These are phyloP conservation scores for Erebia aethiops DNA, from an alignment of 2,888 invertebrate species.

Conservation along the genomic window DNA sequence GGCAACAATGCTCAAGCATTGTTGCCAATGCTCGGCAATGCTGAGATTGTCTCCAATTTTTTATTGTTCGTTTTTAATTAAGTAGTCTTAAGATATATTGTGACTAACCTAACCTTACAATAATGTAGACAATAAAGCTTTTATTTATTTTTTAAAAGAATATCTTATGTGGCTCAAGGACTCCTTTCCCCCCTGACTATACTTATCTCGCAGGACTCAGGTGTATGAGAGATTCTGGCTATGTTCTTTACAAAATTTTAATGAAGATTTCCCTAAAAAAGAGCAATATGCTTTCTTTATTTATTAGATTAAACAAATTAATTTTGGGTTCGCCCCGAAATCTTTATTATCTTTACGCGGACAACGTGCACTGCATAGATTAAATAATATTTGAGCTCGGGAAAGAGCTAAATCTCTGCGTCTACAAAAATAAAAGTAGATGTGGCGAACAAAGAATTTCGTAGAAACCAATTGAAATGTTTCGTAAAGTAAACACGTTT, in stretches of 20 bases:
- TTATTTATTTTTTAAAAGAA: too few relatives aligned
- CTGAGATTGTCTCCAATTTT: too few relatives aligned
- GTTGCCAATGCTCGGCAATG: too few relatives aligned
- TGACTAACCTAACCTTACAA: too few relatives aligned
- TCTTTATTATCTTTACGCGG: slow-evolving; percentile 14
- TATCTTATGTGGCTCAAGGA: too few relatives aligned
- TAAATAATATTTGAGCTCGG: slow-evolving; percentile 3
- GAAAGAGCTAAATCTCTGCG: slow-evolving; percentile 12
- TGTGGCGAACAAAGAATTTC: slow-evolving; percentile 8
- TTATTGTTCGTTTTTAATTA: too few relatives aligned
- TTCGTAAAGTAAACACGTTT: slow-evolving; percentile 8
- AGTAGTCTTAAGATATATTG: too few relatives aligned
- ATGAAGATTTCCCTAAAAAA: background rate
- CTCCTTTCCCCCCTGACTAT: too few relatives aligned
- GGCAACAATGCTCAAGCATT: too few relatives aligned
- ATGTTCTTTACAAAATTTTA: background rate
- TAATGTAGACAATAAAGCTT: too few relatives aligned
- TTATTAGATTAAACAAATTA: slow-evolving; percentile 15
- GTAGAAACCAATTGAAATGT: slow-evolving; percentile 5
- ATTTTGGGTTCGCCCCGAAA: background rate
- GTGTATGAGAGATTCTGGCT: too few relatives aligned
- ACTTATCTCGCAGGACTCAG: too few relatives aligned
- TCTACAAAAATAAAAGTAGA: slow-evolving; percentile 7
- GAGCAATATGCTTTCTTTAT: background rate
- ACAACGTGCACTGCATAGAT: background rate